Base-by-base conservation (phyloP, 2,888 invertebrate species). In the Pollenia griseotomentosa region DNA sequence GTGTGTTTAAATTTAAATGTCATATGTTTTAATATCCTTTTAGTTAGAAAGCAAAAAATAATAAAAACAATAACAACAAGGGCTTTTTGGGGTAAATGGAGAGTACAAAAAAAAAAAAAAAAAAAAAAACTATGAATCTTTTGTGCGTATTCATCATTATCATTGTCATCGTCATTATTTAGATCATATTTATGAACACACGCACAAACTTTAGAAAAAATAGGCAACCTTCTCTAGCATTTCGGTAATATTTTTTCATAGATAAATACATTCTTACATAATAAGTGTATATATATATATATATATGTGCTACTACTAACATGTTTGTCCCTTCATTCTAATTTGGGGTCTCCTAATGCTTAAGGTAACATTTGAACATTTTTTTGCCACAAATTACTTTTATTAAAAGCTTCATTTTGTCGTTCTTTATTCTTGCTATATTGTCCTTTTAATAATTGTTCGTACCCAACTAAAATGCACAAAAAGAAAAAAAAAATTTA, bases 321-420 rank as follows among this genome's bases (percentile, higher is more conserved):
- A 57, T 33, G 59, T 42, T 44, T 70, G 23, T 40, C 48, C 65
- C 9, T 46, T 61, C n/a, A 10, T 14, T 44, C 14, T 73, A 46
- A 51, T 80, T 70, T 70, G 14, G 40, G 73, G n/a, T 61, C 48
- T 44, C 33, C 53, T 16, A 46, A 42, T 48, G 57, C 83, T 78
- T 73, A 78, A 83, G 78, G 71, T 71, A 78, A 83, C 71, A 23
- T 71, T 44, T 63, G 80, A 83, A 73, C 63, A 55, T 70, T 85
- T 85, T 85, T 85, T 57, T 82, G 71, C 82, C 87, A 78, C 87
- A 87, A 87, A 84, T 84, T 82, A 78, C 74, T 57, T 78, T 84
- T 85, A 82, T 87, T 87, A 78, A 82, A 87, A 82, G 82, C 65
- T 61, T 79, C 16, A 3, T 63, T 40, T 7, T 8, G n/a, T 63